These are phyloP conservation scores for Rhincodon typus DNA, from an alignment of 2,797 vertebrate species.

Conservation along the genomic window DNA sequence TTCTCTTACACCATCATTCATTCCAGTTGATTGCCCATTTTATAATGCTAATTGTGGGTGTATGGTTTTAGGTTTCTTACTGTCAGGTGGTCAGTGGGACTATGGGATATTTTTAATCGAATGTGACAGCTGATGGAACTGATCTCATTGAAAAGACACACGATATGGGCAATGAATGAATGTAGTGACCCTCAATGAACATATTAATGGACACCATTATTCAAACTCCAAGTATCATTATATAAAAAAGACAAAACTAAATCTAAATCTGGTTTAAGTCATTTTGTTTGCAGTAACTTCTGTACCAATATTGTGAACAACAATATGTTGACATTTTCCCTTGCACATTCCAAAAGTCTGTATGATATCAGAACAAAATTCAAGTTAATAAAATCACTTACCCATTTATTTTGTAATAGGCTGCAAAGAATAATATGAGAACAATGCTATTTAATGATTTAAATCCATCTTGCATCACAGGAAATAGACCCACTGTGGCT, in stretches of 20 bases:
- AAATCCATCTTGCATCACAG: neutral
- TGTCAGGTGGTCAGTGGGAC: constrained; percentile 92
- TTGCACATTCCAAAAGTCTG: neutral
- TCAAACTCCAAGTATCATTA: constrained; percentile 43
- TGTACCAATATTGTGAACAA: neutral
- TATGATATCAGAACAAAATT: neutral
- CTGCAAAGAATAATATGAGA: neutral
- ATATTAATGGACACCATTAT: constrained; percentile 86
- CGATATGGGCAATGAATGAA: constrained; percentile 85
- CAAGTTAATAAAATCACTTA: neutral
- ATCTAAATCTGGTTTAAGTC: constrained; percentile 31
- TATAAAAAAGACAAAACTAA: constrained; percentile 32
- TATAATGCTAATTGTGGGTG: constrained; percentile 94
- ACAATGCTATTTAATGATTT: neutral
- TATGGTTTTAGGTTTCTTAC: constrained; percentile 76
- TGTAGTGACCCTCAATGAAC: constrained; percentile 85
- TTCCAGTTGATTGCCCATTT: constrained; percentile 99
- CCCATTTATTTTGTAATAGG: neutral
- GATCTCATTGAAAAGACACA: constrained; percentile 95
- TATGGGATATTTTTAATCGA: constrained; percentile 92
- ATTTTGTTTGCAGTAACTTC: constrained; percentile 22
- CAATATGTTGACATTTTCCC: neutral
- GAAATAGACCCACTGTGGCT: neutral
- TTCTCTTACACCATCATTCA: constrained; percentile 69
- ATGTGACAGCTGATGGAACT: constrained; percentile 97